A percentile compares a stretch with the other conserved stretches of the same genome.
These are phyloP conservation scores for Danio jaintianensis DNA, from an alignment of 2,797 vertebrate species.

Conservation along the genomic window DNA sequence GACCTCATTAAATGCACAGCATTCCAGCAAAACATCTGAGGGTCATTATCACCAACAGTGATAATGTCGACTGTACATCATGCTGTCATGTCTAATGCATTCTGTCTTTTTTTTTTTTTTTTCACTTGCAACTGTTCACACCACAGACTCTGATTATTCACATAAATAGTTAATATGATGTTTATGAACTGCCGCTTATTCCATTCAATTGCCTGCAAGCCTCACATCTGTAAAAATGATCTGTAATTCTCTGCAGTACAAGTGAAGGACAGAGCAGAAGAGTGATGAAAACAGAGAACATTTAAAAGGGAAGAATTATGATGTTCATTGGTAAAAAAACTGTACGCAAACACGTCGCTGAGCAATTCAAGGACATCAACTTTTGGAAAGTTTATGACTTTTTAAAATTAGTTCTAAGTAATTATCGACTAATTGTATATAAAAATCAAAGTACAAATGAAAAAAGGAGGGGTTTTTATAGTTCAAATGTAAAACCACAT, in stretches of 20 bases:
- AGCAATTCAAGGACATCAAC: background rate
- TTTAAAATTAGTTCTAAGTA: too few species aligned
- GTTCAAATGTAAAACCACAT: too few species aligned
- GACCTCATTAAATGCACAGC: conserved; percentile 51
- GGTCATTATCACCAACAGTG: conserved; percentile 55
- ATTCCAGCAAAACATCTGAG: conserved; percentile 47
- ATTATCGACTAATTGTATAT: too few species aligned
- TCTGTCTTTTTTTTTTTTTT: conserved; percentile 63
- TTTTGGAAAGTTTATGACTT: background rate
- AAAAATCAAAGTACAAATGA: too few species aligned
- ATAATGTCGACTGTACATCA: conserved; percentile 50
- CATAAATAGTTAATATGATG: conserved; percentile 71
- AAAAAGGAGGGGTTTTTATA: too few species aligned
- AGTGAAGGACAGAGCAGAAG: conserved; percentile 24
- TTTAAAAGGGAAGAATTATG: background rate
- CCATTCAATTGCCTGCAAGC: conserved; percentile 60
- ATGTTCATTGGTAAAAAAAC: background rate
- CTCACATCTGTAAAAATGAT: conserved; percentile 46
- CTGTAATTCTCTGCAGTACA: background rate
- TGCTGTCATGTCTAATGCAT: conserved; percentile 58
- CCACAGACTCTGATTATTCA: conserved; percentile 60
- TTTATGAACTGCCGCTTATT: conserved; percentile 63
- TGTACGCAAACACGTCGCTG: background rate
- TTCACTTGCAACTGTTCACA: conserved; percentile 54
- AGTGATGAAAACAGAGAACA: background rate